These are phyloP conservation scores for Austrolebias charrua DNA, from an alignment of 2,797 vertebrate species.

Conservation along the genomic window DNA sequence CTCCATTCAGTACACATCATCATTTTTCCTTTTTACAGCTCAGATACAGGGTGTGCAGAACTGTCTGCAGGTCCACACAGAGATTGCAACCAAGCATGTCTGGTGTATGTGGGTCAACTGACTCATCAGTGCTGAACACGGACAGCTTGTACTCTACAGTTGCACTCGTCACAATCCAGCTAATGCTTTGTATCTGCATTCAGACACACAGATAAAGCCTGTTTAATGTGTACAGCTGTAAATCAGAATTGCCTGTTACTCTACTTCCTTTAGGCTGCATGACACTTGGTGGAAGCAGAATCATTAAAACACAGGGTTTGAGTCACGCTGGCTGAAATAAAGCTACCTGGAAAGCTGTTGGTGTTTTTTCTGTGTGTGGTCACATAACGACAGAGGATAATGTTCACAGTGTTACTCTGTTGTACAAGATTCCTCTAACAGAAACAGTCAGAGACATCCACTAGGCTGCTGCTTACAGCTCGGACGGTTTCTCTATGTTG, in stretches of 20 bases:
- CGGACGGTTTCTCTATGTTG: slow-evolving; percentile 25
- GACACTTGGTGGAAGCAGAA: slow-evolving; percentile 51
- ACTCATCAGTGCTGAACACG: not conserved
- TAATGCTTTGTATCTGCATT: slow-evolving; percentile 15
- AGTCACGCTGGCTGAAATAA: slow-evolving; percentile 39
- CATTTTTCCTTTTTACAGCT: slow-evolving; percentile 5
- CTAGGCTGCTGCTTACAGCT: slow-evolving; percentile 12
- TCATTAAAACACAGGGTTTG: slow-evolving; percentile 44
- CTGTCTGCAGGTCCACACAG: slow-evolving; percentile 8
- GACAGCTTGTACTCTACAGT: slow-evolving; percentile 20
- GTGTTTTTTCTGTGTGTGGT: not conserved
- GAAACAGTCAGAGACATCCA: not conserved
- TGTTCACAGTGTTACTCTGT: slow-evolving; percentile 44
- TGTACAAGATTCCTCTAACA: slow-evolving; percentile 42
- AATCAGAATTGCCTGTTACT: slow-evolving; percentile 69
- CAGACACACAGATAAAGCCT: slow-evolving; percentile 25
- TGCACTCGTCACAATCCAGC: slow-evolving; percentile 22
- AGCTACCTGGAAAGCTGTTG: slow-evolving; percentile 1
- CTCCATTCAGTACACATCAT: slow-evolving; percentile 11
- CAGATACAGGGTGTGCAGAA: slow-evolving; percentile 17
- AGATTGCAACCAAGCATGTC: not conserved
- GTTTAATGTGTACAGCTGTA: slow-evolving; percentile 55
- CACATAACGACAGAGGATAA: slow-evolving; percentile 31
- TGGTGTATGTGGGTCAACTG: not conserved
- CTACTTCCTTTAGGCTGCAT: slow-evolving; percentile 41